phyloP scores from a whole-genome alignment of 2,113 vertebrate genomes.

The Dipodomys merriami region DNA sequence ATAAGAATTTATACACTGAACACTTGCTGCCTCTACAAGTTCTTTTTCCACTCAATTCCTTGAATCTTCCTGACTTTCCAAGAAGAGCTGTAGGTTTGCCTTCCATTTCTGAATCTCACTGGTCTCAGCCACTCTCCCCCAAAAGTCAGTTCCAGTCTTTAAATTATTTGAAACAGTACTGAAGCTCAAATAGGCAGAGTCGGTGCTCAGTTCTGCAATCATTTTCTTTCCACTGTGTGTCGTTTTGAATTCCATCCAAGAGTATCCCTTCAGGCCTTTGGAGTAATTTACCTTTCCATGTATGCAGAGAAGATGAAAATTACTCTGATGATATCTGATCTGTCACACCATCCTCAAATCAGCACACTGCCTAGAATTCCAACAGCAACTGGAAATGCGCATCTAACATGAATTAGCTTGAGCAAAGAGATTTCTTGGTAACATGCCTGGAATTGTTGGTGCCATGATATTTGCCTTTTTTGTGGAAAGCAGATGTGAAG shows the following conservation, averaged over 20 bases:
- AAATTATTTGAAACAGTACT: neutral
- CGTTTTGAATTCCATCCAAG: constrained; percentile 31
- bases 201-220: neutral
- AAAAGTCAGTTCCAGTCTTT: neutral
- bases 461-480: constrained; percentile 49
- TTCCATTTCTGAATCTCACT: neutral
- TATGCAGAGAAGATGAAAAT: neutral
- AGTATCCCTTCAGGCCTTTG: constrained; percentile 26
- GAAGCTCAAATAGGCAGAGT: neutral
- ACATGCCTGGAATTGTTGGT: constrained; percentile 66
- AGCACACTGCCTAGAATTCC: constrained; percentile 41
- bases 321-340: constrained; percentile 40
- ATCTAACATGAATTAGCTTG: constrained; percentile 43
- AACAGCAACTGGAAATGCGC: constrained; percentile 54
- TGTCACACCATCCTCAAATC: constrained; percentile 44
- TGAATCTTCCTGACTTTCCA: neutral
- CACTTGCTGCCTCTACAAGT: neutral
- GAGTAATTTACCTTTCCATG: neutral
- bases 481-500: constrained; percentile 67
- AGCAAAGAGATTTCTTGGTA: constrained; percentile 64
- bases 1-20: too few species aligned
- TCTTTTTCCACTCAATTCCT: neutral
- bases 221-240: neutral
- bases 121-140: neutral
- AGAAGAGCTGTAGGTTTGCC: neutral